A percentile compares a stretch with the other conserved stretches of the same genome.
These are phyloP conservation scores for Nomada lathburiana DNA, from an alignment of 2,888 invertebrate species.

Conservation along the genomic window DNA sequence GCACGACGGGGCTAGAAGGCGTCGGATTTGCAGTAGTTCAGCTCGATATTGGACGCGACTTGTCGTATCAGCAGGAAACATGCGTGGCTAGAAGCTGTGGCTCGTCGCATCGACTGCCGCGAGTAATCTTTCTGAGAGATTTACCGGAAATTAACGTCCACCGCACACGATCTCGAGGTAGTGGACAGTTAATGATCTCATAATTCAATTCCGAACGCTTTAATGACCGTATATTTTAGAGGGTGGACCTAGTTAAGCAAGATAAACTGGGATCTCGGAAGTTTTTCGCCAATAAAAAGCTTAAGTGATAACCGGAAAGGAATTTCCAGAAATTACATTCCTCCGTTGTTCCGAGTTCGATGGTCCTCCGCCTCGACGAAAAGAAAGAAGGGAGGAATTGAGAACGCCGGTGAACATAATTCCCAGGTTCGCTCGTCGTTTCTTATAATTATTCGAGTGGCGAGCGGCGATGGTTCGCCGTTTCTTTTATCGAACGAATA, in stretches of 20 bases:
- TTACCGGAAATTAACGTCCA: constrained; percentile 19
- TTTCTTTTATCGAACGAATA: constrained; percentile 14
- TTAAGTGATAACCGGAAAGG: constrained; percentile 2
- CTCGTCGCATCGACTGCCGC: not conserved
- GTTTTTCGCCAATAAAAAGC: not conserved
- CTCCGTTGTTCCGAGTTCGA: not conserved
- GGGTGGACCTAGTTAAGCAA: not conserved
- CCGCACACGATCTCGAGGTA: not conserved
- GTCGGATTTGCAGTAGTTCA: constrained; percentile 19
- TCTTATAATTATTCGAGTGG: constrained; percentile 4
- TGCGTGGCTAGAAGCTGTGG: not conserved
- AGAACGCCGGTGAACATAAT: not conserved
- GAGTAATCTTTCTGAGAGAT: constrained; percentile 11
- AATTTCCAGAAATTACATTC: not conserved
- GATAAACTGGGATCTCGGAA: not conserved
- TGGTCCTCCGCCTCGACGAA: too few species aligned
- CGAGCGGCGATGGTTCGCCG: not conserved
- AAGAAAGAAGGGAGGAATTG: not conserved
- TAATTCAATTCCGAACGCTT: not conserved
- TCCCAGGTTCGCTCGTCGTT: not conserved
- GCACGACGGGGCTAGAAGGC: not conserved
- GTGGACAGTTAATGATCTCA: constrained; percentile 12
- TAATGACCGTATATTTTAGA: constrained; percentile 4
- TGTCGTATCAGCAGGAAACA: constrained; percentile 9
- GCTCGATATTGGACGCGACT: constrained; percentile 25